Base-by-base conservation (phyloP, 2,888 invertebrate genomes). In the Patella ulyssiponensis region DNA sequence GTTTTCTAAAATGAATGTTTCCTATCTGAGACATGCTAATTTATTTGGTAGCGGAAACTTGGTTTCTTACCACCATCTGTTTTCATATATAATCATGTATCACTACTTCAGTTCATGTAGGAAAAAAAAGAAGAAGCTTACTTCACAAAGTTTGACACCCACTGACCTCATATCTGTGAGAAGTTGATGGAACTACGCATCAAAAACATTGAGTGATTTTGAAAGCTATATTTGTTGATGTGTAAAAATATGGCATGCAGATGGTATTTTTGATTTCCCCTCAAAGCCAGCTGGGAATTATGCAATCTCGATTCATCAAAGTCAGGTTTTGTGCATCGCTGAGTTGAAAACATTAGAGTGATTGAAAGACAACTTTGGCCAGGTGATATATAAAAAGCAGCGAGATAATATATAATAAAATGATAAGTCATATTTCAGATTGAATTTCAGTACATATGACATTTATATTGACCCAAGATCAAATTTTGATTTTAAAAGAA, bases 41-140 rank as follows among this genome's bases (percentile, higher is more conserved):
- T 64, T 64, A 23, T 64, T 64, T 64, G 20, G 20, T 20, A 64
- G 23, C 64, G 64, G 64, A 64, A 64, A 64, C 64, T 64, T 64
- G 20, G 23, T 23, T 64, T 20, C n/a, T 27, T 64, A 23, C 3
- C 23, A 17, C 64, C 64, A 64, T 64, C 64, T 64, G 64, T 64
- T 64, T 64, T 64, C 64, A 23, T 64, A 64, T 64, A 64, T 64
- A 64, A 64, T 64, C 64, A 64, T 64, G 64, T 64, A 64, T 20
- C 20, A 64, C 64, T 64, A 64, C 64, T 11, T 23, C n/a, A 23
- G 23, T 64, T 23, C 23, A 23, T 64, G 44, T 44, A 7, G 33
- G 44, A 64, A 64, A 64, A 64, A 64, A 23, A 64, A 23, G 12
- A 23, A n/a, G 23, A 23, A 64, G 14, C 64, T 64, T 64, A 20